Evolutionary conservation across 1,140 invertebrate species (phyloP), one percentile per base, ranked within the genome.

Genomic region (Pinna nobilis): DNA sequence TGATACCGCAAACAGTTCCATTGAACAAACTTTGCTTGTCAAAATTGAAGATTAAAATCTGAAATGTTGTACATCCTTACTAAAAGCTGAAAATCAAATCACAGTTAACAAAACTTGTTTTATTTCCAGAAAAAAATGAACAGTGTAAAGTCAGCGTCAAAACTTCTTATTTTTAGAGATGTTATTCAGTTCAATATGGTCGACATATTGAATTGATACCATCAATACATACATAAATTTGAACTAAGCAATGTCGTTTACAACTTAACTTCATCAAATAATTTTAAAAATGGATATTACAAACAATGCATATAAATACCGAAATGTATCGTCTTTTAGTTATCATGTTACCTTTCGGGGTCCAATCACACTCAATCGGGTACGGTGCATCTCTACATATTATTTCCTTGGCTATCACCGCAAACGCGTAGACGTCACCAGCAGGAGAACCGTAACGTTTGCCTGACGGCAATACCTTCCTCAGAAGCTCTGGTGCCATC

Each of bases 391-490:
- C 77, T 65, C 82, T 75, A n/a, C 74, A 80, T 5, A 86, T 53
- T 15, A 88, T 78, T 64, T 88, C 86, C 30, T 87, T 84, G 44
- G 98, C 91, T 80, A 99, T 96, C 74, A 99, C 96, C 49, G 94
- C 96, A 90, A 98, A 98, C 32, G 96, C 94, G 87, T 98, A 99
- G 15, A 98, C 93, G 88, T 99, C 97, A 2, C 93, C 96, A 88
- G 96, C 95, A 84, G 94, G 95, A 15, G 94, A 94, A 1, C 68
- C 75, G n/a, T 94, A 94, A n/a, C 47, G 55, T 11, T 55, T 74
- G 7, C 73, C 72, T 6, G 71, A 61, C 32, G 55, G 59, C 13
- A 74, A 68, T 1, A 93, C 92, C 18, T 39, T 57, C 78, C 97
- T 91, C 66, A 99, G 89, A 30, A 98, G 88, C 88, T 99, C 98